Evolutionary conservation across 2,888 invertebrate species (phyloP).

Genomic region (Linnaemya vulpina): DNA sequence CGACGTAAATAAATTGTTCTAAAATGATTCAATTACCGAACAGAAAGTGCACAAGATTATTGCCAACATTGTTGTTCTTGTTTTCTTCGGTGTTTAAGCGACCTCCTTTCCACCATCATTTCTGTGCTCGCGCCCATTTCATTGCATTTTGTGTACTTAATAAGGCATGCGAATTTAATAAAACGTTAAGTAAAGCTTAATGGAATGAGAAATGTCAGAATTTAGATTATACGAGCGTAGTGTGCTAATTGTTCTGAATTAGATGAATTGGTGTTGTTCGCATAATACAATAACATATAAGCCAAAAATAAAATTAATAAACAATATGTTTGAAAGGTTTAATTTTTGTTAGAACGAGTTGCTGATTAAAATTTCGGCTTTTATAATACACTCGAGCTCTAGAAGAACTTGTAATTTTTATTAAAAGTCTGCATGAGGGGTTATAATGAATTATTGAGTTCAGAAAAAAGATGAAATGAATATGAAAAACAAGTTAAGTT

Average conservation of each 20-base stretch:
- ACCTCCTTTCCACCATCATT: neutral
- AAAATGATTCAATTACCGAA: conserved; percentile 74
- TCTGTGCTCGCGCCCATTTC: conserved; percentile 1
- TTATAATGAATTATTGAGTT: too few relatives aligned
- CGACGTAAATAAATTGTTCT: conserved; percentile 73
- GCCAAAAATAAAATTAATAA: too few relatives aligned
- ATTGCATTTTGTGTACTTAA: conserved; percentile 43
- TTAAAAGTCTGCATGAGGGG: too few relatives aligned
- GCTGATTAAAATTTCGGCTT: too few relatives aligned
- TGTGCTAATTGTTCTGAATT: neutral
- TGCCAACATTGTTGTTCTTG: conserved; percentile 35
- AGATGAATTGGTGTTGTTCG: neutral
- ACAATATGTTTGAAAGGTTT: too few relatives aligned
- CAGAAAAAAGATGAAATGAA: too few relatives aligned
- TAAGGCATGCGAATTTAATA: conserved; percentile 64
- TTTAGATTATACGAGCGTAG: neutral
- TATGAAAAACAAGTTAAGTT: too few relatives aligned
- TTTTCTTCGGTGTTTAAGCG: conserved; percentile 12
- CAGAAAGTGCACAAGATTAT: conserved; percentile 61
- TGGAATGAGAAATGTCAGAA: conserved; percentile 7
- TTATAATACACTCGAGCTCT: too few relatives aligned
- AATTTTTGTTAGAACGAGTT: too few relatives aligned
- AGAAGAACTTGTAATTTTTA: too few relatives aligned
- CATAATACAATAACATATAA: too few relatives aligned
- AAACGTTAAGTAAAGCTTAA: conserved; percentile 52